phyloP scores from a whole-genome alignment of 2,888 invertebrate genomes.

The Perizoma flavofasciatum region DNA sequence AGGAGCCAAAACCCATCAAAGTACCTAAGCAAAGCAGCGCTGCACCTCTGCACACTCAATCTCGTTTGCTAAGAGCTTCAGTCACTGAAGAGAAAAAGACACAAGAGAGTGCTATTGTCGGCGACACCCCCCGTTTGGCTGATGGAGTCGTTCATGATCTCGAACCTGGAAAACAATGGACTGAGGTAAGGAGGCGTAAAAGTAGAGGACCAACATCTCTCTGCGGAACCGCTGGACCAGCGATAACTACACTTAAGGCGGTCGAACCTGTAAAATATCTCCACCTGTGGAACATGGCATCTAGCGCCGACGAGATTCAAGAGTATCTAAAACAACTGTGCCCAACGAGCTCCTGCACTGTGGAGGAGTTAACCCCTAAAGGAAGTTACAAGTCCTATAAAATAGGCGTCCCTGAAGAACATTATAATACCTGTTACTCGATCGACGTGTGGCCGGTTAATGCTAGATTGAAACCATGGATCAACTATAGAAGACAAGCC shows the following conservation, averaged over 20 bases:
- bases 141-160: not conserved
- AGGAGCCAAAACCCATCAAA: not conserved
- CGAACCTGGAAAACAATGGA: slow-evolving; percentile 8
- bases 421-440: slow-evolving; percentile 7
- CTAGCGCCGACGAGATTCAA: slow-evolving; percentile 23
- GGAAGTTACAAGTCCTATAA: slow-evolving; percentile 30
- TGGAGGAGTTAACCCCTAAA: slow-evolving; percentile 32
- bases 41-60: not conserved
- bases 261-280: slow-evolving; percentile 31
- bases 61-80: too few species aligned
- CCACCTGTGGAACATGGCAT: slow-evolving; percentile 42
- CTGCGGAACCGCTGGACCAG: slow-evolving; percentile 17
- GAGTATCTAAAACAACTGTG: slow-evolving; percentile 30
- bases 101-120: too few species aligned
- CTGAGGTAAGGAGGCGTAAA: slow-evolving; percentile 7
- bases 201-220: slow-evolving; percentile 7
- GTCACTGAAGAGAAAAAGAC: too few species aligned
- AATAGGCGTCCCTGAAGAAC: slow-evolving; percentile 1
- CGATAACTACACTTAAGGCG: slow-evolving; percentile 4
- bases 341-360: slow-evolving; percentile 23
- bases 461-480: slow-evolving; percentile 21
- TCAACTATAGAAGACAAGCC: slow-evolving; percentile 6
- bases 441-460: slow-evolving; percentile 19
- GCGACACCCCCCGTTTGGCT: too few species aligned
- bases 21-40: not conserved